Conservation (phyloP, 2,797 vertebrate species). For the Glossophaga mutica region DNA sequence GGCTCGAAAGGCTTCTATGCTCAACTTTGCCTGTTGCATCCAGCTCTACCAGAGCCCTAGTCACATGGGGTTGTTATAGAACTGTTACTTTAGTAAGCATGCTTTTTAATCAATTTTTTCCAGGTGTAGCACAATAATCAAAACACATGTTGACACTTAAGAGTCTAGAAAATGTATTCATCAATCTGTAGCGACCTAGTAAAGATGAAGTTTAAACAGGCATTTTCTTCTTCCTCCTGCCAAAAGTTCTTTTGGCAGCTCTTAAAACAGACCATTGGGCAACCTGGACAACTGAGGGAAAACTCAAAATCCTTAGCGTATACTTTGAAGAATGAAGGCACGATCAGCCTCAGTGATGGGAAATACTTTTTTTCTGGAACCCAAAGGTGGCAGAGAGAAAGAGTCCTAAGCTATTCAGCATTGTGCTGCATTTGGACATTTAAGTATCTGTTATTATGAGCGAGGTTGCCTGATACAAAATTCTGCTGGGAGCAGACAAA, state of each 20-base stretch:
- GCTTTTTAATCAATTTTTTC: neutral
- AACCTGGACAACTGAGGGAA: neutral
- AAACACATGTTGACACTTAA: neutral
- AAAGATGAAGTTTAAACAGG: neutral
- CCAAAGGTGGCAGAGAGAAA: neutral
- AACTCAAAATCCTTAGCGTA: neutral
- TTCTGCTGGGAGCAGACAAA: neutral
- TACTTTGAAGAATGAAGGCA: neutral
- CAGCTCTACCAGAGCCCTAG: neutral
- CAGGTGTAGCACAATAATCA: neutral
- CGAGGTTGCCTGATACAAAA: neutral
- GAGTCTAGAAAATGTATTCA: neutral
- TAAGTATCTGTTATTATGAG: neutral
- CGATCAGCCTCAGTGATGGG: neutral
- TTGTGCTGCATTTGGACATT: neutral
- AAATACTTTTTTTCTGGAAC: neutral
- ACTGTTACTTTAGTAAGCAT: neutral
- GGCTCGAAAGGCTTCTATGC: accelerated
- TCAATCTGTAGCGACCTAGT: neutral
- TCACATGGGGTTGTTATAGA: accelerated
- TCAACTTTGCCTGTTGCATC: accelerated
- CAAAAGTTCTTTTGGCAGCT: neutral
- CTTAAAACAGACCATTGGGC: neutral
- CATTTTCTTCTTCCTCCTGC: neutral
- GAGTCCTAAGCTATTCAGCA: neutral